Evolutionary conservation across 2,888 invertebrate species (phyloP).

Genomic region (Polydrusus cervinus): DNA sequence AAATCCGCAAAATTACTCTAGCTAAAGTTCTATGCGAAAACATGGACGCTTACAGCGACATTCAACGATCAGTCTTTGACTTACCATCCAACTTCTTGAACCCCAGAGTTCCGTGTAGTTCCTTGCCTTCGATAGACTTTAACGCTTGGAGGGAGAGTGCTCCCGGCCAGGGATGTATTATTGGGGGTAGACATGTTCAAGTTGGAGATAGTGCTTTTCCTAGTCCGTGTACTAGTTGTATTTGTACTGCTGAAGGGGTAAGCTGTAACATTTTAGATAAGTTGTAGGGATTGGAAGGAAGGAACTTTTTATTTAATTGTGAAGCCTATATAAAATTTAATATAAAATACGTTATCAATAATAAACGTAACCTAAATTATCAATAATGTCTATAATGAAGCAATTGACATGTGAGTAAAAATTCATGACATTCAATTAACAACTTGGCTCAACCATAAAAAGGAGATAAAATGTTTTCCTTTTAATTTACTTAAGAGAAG

Average conservation of each 20-base stretch:
- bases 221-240: slow-evolving; percentile 92
- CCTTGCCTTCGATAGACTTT: slow-evolving; percentile 86
- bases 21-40: slow-evolving; percentile 93
- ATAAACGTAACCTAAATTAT: too few relatives aligned
- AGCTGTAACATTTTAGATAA: slow-evolving; percentile 67
- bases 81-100: slow-evolving; percentile 93
- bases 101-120: slow-evolving; percentile 86
- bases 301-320: too few relatives aligned
- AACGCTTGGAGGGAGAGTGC: slow-evolving; percentile 87
- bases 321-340: too few relatives aligned
- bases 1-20: slow-evolving; percentile 89
- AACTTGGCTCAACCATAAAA: too few relatives aligned
- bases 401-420: too few relatives aligned
- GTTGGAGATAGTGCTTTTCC: slow-evolving; percentile 90
- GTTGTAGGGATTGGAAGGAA: too few relatives aligned
- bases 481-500: too few relatives aligned
- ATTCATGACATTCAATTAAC: too few relatives aligned
- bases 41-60: slow-evolving; percentile 87
- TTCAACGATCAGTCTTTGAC: slow-evolving; percentile 93
- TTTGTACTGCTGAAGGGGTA: slow-evolving; percentile 90
- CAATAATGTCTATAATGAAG: too few relatives aligned
- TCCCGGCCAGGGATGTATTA: slow-evolving; percentile 83
- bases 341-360: too few relatives aligned
- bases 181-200: slow-evolving; percentile 85
- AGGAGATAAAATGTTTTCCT: too few relatives aligned